Conservation (phyloP, 1,140 invertebrate genomes). For the Drosophila sulfurigaster region DNA sequence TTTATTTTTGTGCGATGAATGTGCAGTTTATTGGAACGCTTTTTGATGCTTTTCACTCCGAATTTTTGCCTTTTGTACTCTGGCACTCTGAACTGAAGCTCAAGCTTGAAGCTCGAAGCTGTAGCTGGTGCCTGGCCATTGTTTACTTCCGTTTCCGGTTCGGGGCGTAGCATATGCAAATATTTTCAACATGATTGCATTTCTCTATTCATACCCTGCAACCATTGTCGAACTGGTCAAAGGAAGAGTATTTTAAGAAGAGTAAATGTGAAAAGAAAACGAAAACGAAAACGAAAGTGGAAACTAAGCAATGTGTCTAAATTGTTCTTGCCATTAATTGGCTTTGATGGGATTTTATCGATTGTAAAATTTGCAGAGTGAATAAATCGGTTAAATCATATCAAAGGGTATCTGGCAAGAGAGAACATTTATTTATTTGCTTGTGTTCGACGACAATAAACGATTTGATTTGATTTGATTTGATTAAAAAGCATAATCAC, state of each 20-base stretch:
- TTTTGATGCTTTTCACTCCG: slow-evolving; percentile 51
- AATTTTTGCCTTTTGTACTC: slow-evolving; percentile 56
- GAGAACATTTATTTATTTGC: neutral
- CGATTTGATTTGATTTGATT: slow-evolving; percentile 39
- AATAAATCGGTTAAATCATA: neutral
- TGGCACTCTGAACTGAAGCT: neutral
- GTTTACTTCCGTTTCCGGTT: slow-evolving; percentile 79
- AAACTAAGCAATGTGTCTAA: neutral
- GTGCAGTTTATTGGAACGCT: slow-evolving; percentile 71
- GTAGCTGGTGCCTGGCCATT: slow-evolving; percentile 54
- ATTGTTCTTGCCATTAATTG: too few relatives aligned
- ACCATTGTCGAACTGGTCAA: slow-evolving; percentile 2
- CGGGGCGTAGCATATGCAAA: slow-evolving; percentile 70
- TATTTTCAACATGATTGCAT: slow-evolving; percentile 81
- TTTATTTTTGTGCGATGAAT: slow-evolving; percentile 30
- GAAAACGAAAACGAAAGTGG: neutral
- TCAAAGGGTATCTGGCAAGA: neutral
- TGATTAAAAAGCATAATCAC: slow-evolving; percentile 58
- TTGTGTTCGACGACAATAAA: neutral
- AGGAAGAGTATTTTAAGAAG: neutral
- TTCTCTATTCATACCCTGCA: slow-evolving; percentile 48
- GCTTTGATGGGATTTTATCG: too few relatives aligned
- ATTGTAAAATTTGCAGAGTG: too few relatives aligned
- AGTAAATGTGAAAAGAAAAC: neutral
- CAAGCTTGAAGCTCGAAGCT: neutral